Conservation (phyloP, 2,113 vertebrate species). For the Equus quagga region DNA sequence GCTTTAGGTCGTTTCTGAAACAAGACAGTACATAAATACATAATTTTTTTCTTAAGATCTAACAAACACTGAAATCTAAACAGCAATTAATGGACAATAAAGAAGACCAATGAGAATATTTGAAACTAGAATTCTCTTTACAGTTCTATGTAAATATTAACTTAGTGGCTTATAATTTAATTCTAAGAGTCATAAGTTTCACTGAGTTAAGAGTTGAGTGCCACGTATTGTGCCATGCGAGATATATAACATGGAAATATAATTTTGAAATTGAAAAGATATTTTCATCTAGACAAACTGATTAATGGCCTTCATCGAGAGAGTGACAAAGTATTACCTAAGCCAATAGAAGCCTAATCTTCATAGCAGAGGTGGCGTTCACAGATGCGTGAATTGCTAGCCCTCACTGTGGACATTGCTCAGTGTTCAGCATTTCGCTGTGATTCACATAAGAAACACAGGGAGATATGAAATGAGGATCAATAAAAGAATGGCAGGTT, state of each 20-base stretch:
- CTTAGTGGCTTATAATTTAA: neutral
- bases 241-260: neutral
- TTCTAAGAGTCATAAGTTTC: neutral
- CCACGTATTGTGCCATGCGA: neutral
- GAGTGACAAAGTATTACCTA: neutral
- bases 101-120: neutral
- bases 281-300: neutral
- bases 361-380: neutral
- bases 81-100: neutral
- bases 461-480: neutral
- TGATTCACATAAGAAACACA: neutral
- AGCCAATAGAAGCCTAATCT: neutral
- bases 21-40: neutral
- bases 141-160: neutral
- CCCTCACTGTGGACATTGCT: neutral
- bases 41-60: neutral
- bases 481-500: neutral
- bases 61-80: neutral
- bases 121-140: neutral
- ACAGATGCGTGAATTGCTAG: neutral
- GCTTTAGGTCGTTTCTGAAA: neutral
- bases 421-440: neutral
- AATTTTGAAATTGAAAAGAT: slow-evolving; percentile 11
- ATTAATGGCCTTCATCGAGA: neutral
- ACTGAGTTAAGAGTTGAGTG: neutral